phyloP scores from a whole-genome alignment of 2,888 invertebrate genomes.

The Parnassius orleans region DNA sequence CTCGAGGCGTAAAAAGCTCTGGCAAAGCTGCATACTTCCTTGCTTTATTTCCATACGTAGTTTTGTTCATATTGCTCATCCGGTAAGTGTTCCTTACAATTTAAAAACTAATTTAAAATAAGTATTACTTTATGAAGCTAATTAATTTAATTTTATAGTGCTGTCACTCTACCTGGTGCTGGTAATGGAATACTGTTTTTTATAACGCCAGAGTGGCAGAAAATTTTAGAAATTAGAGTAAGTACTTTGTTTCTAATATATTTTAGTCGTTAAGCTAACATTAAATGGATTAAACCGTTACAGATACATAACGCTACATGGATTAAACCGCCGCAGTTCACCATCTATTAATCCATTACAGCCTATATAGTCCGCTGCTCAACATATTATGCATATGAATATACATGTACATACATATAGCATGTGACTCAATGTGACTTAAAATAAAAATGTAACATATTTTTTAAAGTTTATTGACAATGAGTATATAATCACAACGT shows the following conservation, averaged over 20 bases:
- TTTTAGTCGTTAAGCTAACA: background rate
- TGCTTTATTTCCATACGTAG: conserved; percentile 90
- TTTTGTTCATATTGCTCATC: conserved; percentile 87
- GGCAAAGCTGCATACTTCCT: conserved; percentile 94
- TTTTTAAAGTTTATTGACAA: too few relatives aligned
- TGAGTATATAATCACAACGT: too few relatives aligned
- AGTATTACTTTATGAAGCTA: background rate
- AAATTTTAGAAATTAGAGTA: conserved; percentile 85
- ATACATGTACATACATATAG: too few relatives aligned
- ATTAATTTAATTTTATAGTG: conserved; percentile 49
- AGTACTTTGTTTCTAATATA: conserved; percentile 31
- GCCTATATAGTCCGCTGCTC: too few relatives aligned
- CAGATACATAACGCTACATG: too few relatives aligned
- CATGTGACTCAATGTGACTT: too few relatives aligned
- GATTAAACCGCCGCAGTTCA: too few relatives aligned
- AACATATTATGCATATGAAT: too few relatives aligned
- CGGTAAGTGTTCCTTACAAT: conserved; percentile 47
- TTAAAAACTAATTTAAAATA: background rate
- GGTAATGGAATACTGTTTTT: conserved; percentile 88
- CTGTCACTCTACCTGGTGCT: conserved; percentile 86
- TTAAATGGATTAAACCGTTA: too few relatives aligned
- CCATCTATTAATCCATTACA: too few relatives aligned
- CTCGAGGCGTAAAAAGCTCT: conserved; percentile 88
- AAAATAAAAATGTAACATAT: too few relatives aligned
- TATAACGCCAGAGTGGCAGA: conserved; percentile 88